Conservation (phyloP, 2,797 vertebrate genomes). For the Ctenochaetus hawaiiensis region DNA sequence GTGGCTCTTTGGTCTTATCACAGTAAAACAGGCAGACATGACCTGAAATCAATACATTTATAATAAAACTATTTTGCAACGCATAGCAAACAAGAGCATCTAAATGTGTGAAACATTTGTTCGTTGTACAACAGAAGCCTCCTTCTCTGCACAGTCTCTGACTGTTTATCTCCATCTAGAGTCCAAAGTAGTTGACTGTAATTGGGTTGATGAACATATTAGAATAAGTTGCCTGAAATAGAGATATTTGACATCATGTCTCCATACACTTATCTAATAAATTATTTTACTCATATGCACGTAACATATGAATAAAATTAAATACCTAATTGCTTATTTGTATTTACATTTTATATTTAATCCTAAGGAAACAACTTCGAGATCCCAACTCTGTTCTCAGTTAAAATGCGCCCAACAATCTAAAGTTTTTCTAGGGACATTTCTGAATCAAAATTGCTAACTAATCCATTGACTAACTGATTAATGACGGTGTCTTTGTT, state of each 20-base stretch:
- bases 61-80: constrained; percentile 6
- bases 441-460: constrained; percentile 6
- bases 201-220: too few relatives aligned
- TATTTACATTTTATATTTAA: too few relatives aligned
- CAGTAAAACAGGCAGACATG: constrained; percentile 19
- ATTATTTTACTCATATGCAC: too few relatives aligned
- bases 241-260: too few relatives aligned
- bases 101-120: constrained; percentile 10
- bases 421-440: too few relatives aligned
- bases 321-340: too few relatives aligned
- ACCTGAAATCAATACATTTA: constrained; percentile 38
- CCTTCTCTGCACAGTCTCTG: too few relatives aligned
- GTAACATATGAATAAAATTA: too few relatives aligned
- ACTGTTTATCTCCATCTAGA: too few relatives aligned
- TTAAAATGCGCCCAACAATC: not conserved
- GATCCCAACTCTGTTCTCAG: not conserved
- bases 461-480: constrained; percentile 1
- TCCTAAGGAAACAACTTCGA: not conserved
- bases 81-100: not conserved
- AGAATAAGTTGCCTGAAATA: too few relatives aligned
- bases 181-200: too few relatives aligned
- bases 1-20: constrained; percentile 50
- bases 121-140: not conserved
- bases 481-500: constrained; percentile 16
- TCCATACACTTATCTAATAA: too few relatives aligned